Evolutionary conservation across 2,113 vertebrate genomes (phyloP), one percentile per base, ranked within the genome.

Genomic region (Scytalopus superciliaris): DNA sequence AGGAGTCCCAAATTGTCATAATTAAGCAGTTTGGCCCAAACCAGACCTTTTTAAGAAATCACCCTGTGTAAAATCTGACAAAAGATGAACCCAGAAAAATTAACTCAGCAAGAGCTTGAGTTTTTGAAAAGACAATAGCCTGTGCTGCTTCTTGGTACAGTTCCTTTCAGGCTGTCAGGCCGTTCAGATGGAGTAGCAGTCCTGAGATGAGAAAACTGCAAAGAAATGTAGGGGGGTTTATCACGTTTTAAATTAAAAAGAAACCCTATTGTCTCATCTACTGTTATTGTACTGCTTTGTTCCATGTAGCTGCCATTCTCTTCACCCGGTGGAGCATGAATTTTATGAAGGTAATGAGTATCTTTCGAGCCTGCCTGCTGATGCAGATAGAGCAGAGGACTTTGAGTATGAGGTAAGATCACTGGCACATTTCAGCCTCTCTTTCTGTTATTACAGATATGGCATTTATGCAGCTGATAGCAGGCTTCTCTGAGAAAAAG

Each of bases 351-450:
- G 98, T 93, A 98, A 98, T 14, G 99, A 99, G 96, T 99, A 99
- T 97, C 98, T 99, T 88, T 98, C 99, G 95, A 98, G 98, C 90
- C 93, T 99, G 96, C 98, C 98, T 62, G 98, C 98, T 63, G 99
- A 99, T 67, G 98, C 96, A 87, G 99, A 99, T 88, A 98, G 99
- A 98, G 96, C 98, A 30, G 99, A 99, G 59, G 99, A 99, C 94
- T 99, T 99, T 79, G 99, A 99, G 92, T 99, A 99, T 39, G 99
- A 99, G 99, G 99, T 99, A 98, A 98, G 98, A 95, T 66, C 45
- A 55, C 47, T 82, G 88, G 83, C 90, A 94, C 55, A n/a, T 53
- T 82, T 84, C 83, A 88, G 35, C 33, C 24, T 89, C 52, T 84
- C 80, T 87, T 89, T 85, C 40, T 85, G 19, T 95, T 67, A 67